A percentile compares a stretch with the other conserved stretches of the same genome.
Evolutionary conservation across 2,113 vertebrate genomes (phyloP).

Genomic region (Empidonax alnorum): DNA sequence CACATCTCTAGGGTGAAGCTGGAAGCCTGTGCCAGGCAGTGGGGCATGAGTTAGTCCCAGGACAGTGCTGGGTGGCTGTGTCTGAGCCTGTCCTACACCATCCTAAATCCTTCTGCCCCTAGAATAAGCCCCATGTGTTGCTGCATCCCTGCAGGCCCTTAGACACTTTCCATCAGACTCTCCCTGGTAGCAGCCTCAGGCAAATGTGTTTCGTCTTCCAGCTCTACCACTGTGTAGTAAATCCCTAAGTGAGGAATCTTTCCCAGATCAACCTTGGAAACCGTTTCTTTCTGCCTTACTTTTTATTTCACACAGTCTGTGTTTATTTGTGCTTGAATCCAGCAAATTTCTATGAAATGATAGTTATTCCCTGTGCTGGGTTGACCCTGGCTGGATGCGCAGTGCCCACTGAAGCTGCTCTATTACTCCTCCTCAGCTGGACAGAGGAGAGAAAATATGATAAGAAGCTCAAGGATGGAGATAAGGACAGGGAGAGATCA

Average conservation of each 20-base stretch:
- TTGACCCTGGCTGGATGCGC: neutral
- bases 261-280: neutral
- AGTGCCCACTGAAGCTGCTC: neutral
- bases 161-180: neutral
- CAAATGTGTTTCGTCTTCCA: neutral
- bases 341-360: neutral
- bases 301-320: neutral
- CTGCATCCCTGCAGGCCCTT: neutral
- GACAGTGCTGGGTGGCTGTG: neutral
- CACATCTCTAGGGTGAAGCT: neutral
- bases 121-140: neutral
- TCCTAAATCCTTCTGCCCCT: neutral
- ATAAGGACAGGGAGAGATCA: neutral
- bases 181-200: neutral
- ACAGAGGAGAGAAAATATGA: neutral
- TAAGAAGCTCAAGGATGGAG: neutral
- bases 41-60: neutral
- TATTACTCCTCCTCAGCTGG: neutral
- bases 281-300: neutral
- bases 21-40: neutral
- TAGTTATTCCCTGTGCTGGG: neutral
- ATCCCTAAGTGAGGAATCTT: neutral
- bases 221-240: neutral
- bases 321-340: neutral
- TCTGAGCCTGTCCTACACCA: neutral